Evolutionary conservation across 2,113 vertebrate genomes (phyloP).

Genomic region (Petroica traversi): DNA sequence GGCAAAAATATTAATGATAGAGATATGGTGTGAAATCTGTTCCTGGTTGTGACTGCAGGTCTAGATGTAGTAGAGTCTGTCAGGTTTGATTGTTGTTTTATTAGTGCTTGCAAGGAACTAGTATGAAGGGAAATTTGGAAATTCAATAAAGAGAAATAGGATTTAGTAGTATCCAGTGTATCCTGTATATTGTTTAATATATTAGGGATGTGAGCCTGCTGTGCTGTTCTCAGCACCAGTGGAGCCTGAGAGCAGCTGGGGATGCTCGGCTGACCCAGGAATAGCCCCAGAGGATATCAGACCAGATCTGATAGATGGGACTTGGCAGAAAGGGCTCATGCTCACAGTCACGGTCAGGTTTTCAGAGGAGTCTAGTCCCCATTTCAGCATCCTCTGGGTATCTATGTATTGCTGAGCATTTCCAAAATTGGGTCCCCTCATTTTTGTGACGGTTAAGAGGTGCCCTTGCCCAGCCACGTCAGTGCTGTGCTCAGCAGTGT

Average conservation of each 20-base stretch:
- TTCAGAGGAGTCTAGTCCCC: background rate
- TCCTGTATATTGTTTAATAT: background rate
- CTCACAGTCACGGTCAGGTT: background rate
- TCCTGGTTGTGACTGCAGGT: background rate
- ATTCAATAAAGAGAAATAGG: background rate
- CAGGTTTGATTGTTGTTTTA: background rate
- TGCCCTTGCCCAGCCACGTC: background rate
- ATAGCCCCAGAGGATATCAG: background rate
- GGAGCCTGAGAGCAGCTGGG: background rate
- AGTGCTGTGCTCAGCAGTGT: background rate
- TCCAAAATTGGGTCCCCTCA: background rate
- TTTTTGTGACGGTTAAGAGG: background rate
- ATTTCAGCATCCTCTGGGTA: background rate
- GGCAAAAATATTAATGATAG: background rate
- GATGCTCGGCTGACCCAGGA: background rate
- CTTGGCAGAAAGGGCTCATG: background rate
- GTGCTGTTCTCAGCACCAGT: background rate
- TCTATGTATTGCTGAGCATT: background rate
- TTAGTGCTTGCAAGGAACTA: background rate
- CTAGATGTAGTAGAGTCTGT: background rate
- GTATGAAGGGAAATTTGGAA: background rate
- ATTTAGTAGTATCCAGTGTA: background rate
- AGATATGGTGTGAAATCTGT: background rate
- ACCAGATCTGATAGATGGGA: background rate
- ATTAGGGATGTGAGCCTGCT: background rate